Evolutionary conservation across 2,888 invertebrate genomes (phyloP).

Genomic region (Dendrolimus pini): DNA sequence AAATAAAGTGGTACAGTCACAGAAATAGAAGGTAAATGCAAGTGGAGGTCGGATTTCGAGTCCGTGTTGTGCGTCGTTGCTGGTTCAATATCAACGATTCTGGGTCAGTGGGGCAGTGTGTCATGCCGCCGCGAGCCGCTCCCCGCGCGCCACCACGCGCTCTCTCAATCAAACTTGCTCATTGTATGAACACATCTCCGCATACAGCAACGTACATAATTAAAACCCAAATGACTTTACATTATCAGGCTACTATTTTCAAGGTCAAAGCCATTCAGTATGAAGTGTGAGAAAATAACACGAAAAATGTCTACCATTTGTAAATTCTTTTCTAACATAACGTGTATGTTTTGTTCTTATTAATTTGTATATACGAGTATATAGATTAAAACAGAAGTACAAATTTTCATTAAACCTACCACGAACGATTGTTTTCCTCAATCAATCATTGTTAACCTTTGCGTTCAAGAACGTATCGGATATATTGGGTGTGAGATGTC

Average conservation of each 20-base stretch:
- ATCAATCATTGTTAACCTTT: conserved; percentile 33
- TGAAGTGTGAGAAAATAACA: conserved; percentile 1
- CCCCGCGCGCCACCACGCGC: conserved; percentile 38
- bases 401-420: neutral
- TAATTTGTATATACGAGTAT: no score
- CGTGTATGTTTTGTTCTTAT: no score
- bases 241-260: conserved; percentile 5
- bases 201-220: conserved; percentile 19
- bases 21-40: conserved; percentile 49
- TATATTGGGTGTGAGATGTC: conserved; percentile 11
- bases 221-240: neutral
- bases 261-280: conserved; percentile 6
- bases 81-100: conserved; percentile 73
- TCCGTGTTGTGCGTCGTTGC: conserved; percentile 59
- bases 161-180: conserved; percentile 54
- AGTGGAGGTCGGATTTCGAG: conserved; percentile 68
- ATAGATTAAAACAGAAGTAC: no score
- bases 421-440: conserved; percentile 9
- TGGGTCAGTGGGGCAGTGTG: conserved; percentile 69
- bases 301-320: conserved; percentile 8
- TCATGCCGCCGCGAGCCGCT: conserved; percentile 47
- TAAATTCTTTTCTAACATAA: neutral
- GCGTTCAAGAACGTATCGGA: conserved; percentile 27
- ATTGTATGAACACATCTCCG: conserved; percentile 39
- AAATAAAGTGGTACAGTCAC: conserved; percentile 4